Conservation (phyloP, 2,113 vertebrate species). For the Carlito syrichta region DNA sequence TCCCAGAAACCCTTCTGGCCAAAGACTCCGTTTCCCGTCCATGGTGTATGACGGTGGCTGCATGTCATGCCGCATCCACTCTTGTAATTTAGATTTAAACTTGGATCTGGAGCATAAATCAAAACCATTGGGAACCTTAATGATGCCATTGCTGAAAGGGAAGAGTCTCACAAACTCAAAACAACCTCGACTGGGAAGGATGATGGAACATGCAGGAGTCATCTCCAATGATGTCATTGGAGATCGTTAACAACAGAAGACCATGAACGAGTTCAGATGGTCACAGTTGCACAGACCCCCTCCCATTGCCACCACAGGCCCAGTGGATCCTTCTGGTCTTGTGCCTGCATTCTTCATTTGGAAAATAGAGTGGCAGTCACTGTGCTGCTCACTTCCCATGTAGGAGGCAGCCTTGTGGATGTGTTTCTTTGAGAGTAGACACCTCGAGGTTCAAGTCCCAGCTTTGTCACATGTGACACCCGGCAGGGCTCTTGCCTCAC, state of each 20-base stretch:
- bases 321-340: background rate
- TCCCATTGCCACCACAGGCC: background rate
- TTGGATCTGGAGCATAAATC: too few species aligned
- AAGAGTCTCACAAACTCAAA: too few species aligned
- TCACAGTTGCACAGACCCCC: background rate
- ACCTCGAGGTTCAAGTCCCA: background rate
- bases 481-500: background rate
- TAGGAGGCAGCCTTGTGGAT: too few species aligned
- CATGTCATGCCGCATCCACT: background rate
- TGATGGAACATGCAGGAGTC: too few species aligned
- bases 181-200: too few species aligned
- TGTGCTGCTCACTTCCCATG: too few species aligned
- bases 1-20: background rate
- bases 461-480: background rate
- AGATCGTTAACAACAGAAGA: background rate
- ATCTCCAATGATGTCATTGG: too few species aligned
- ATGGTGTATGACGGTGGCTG: accelerated
- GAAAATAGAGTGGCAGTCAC: background rate
- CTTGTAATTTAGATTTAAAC: conserved; percentile 66
- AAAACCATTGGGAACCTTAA: too few species aligned
- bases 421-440: background rate
- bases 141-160: too few species aligned
- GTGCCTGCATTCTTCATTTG: background rate
- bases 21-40: background rate
- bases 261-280: background rate